phyloP scores from a whole-genome alignment of 2,797 vertebrate species.

The Microtus californicus region DNA sequence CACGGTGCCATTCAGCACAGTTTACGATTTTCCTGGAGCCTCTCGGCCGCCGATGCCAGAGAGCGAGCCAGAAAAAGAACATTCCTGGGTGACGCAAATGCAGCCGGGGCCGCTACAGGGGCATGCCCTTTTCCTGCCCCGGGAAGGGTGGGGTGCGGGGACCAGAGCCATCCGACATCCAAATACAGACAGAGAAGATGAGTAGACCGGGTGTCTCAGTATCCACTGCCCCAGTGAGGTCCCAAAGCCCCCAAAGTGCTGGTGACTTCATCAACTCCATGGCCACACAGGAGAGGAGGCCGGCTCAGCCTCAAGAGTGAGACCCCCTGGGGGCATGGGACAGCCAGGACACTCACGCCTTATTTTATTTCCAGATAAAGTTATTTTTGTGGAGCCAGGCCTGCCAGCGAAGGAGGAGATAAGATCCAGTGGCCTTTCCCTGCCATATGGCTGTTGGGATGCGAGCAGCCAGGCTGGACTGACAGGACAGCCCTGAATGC shows the following conservation, averaged over 20 bases:
- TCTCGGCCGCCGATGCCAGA: conserved; percentile 78
- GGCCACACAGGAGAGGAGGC: conserved; percentile 58
- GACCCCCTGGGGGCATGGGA: conserved; percentile 71
- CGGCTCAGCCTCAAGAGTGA: conserved; percentile 77
- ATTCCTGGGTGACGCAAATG: conserved; percentile 83
- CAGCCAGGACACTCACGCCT: conserved; percentile 82
- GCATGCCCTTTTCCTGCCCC: conserved; percentile 81
- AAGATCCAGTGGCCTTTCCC: conserved; percentile 91
- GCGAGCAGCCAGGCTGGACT: conserved; percentile 82
- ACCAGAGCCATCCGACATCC: conserved; percentile 38
- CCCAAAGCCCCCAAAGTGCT: rapidly evolving
- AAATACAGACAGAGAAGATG: conserved; percentile 30
- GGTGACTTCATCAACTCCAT: conserved; percentile 50
- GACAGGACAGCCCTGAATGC: conserved; percentile 76
- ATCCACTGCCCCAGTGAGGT: background rate
- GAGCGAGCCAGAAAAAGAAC: conserved; percentile 81
- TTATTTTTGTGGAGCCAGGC: conserved; percentile 86
- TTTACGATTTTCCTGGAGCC: conserved; percentile 83
- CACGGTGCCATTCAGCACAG: conserved; percentile 62
- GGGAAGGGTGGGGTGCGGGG: conserved; percentile 77
- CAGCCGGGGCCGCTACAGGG: conserved; percentile 75
- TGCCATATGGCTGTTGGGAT: conserved; percentile 88
- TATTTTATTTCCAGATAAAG: conserved; percentile 88
- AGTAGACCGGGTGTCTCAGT: background rate
- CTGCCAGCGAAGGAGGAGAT: conserved; percentile 89